Conservation (phyloP, 2,888 invertebrate species). For the Oeneis ivallda region DNA sequence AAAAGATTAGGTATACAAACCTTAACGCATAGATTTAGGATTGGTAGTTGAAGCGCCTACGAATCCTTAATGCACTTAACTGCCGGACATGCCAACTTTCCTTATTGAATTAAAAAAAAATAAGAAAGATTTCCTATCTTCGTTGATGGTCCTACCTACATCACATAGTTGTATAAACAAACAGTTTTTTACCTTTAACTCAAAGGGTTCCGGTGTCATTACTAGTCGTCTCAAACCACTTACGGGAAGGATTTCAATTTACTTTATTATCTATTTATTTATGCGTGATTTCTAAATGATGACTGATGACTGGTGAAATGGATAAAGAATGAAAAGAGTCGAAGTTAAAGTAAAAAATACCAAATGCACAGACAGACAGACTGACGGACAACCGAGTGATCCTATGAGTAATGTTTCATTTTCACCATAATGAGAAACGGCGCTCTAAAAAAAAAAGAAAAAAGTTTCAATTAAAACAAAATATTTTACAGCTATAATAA, state of each 20-base stretch:
- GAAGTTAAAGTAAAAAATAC: slow-evolving; percentile 5
- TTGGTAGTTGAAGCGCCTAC: too few relatives aligned
- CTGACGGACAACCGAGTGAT: too few relatives aligned
- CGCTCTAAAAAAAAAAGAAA: too few relatives aligned
- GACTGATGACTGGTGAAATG: slow-evolving; percentile 57
- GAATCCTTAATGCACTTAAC: too few relatives aligned
- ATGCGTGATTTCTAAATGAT: slow-evolving; percentile 73
- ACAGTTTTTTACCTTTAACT: slow-evolving; percentile 46
- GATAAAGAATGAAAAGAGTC: slow-evolving; percentile 51
- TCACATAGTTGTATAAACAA: slow-evolving; percentile 40
- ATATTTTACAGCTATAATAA: too few relatives aligned
- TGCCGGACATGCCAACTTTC: too few relatives aligned
- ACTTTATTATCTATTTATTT: slow-evolving; percentile 81
- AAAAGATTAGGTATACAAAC: too few relatives aligned
- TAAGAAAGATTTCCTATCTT: slow-evolving; percentile 10
- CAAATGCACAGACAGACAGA: too few relatives aligned
- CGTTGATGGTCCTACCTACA: slow-evolving; percentile 10
- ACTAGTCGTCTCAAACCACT: slow-evolving; percentile 60
- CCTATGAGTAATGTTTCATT: too few relatives aligned
- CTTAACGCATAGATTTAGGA: too few relatives aligned
- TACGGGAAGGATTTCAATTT: slow-evolving; percentile 74
- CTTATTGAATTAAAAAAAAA: slow-evolving; percentile 7
- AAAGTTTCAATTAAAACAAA: too few relatives aligned
- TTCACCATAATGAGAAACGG: too few relatives aligned
- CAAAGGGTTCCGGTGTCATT: slow-evolving; percentile 75